These are phyloP conservation scores for Vireo altiloquus DNA, from an alignment of 2,113 vertebrate genomes.

Conservation along the genomic window DNA sequence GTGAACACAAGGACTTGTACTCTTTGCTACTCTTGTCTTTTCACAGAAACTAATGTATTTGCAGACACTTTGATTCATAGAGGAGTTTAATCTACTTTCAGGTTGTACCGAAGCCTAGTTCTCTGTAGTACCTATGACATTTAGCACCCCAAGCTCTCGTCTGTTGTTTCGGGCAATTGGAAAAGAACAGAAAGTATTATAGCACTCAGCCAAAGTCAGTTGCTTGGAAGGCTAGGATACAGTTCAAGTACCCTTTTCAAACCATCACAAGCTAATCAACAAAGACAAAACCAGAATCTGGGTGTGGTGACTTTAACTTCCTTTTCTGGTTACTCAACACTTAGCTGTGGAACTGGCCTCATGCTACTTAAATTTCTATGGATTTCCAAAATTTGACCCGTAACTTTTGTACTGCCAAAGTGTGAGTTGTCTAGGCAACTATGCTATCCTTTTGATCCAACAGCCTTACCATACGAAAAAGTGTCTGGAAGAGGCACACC, in stretches of 20 bases:
- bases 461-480: slow-evolving; percentile 78
- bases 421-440: not conserved
- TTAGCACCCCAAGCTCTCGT: not conserved
- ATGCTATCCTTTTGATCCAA: not conserved
- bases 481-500: slow-evolving; percentile 82
- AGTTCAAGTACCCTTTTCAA: not conserved
- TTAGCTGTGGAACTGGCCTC: not conserved
- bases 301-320: not conserved
- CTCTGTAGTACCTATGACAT: not conserved
- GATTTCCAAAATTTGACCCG: not conserved
- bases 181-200: not conserved
- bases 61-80: not conserved
- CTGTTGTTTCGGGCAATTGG: not conserved
- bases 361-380: not conserved
- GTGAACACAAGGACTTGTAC: not conserved
- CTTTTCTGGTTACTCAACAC: not conserved
- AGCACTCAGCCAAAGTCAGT: not conserved
- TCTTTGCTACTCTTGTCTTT: not conserved
- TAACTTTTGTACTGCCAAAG: not conserved
- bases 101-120: not conserved
- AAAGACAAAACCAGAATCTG: not conserved
- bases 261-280: not conserved
- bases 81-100: not conserved
- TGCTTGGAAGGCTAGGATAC: not conserved
- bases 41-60: not conserved